Conservation (phyloP, 2,797 vertebrate genomes). For the Microctenopoma lineatum region DNA sequence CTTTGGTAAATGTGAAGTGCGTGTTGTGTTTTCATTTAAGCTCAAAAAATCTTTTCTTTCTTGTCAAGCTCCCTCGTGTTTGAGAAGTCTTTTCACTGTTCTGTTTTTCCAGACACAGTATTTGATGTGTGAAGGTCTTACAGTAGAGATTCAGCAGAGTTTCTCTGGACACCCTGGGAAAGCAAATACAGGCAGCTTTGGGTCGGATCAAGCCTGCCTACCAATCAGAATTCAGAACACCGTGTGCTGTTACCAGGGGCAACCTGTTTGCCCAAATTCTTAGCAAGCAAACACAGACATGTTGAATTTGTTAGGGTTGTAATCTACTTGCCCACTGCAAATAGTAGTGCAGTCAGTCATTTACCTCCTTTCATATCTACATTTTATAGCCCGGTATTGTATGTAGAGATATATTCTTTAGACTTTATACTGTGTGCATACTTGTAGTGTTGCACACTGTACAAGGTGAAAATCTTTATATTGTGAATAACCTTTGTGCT, state of each 20-base stretch:
- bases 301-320: slow-evolving; percentile 68
- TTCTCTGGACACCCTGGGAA: slow-evolving; percentile 67
- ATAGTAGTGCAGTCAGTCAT: slow-evolving; percentile 21
- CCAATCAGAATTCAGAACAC: slow-evolving; percentile 75
- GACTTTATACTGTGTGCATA: background rate
- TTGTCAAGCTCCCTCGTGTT: background rate
- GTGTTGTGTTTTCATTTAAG: background rate
- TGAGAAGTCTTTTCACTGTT: background rate
- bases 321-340: slow-evolving; percentile 52
- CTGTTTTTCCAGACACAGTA: background rate
- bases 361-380: background rate
- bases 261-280: slow-evolving; percentile 79
- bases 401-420: background rate
- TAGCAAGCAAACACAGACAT: slow-evolving; percentile 70
- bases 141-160: slow-evolving; percentile 51
- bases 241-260: slow-evolving; percentile 77
- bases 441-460: background rate
- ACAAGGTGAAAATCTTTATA: background rate
- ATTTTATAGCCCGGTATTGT: slow-evolving; percentile 2
- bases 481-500: background rate
- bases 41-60: background rate
- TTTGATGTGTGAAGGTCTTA: slow-evolving; percentile 29
- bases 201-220: slow-evolving; percentile 65
- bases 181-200: slow-evolving; percentile 70
- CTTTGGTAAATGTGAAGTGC: background rate